These are phyloP conservation scores for Falco berigora DNA, from an alignment of 2,797 vertebrate genomes.

Conservation along the genomic window DNA sequence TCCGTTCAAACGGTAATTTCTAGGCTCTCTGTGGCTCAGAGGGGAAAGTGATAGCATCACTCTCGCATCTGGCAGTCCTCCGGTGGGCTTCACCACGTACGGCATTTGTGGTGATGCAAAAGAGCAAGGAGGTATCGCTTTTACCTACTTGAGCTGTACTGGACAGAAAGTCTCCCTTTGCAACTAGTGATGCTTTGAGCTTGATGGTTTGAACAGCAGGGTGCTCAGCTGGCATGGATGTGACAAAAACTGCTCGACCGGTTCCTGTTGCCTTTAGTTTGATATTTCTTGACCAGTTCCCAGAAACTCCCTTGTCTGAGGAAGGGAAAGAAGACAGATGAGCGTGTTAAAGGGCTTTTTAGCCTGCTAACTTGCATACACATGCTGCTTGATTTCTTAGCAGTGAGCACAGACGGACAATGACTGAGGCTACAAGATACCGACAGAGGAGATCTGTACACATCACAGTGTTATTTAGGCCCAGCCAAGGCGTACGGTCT, in stretches of 20 bases:
- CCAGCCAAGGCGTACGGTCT: slow-evolving; percentile 23
- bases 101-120: not conserved
- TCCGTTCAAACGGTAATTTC: not conserved
- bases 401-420: not conserved
- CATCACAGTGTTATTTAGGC: slow-evolving; percentile 65
- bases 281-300: not conserved
- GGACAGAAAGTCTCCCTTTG: not conserved
- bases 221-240: not conserved
- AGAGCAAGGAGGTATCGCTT: not conserved
- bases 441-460: slow-evolving; percentile 38
- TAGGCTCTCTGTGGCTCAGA: not conserved
- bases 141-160: not conserved
- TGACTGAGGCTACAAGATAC: slow-evolving; percentile 5
- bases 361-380: not conserved
- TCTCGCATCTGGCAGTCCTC: not conserved
- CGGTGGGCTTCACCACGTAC: not conserved
- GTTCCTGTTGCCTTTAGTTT: not conserved
- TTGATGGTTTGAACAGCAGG: not conserved
- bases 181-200: not conserved
- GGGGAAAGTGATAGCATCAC: not conserved
- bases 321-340: not conserved
- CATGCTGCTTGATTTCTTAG: not conserved
- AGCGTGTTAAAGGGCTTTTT: not conserved
- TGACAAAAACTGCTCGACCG: not conserved
- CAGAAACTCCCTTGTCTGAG: slow-evolving; percentile 2